These are phyloP conservation scores for Neoscelio sp. DNA, from an alignment of 2,888 invertebrate species.

Conservation along the genomic window DNA sequence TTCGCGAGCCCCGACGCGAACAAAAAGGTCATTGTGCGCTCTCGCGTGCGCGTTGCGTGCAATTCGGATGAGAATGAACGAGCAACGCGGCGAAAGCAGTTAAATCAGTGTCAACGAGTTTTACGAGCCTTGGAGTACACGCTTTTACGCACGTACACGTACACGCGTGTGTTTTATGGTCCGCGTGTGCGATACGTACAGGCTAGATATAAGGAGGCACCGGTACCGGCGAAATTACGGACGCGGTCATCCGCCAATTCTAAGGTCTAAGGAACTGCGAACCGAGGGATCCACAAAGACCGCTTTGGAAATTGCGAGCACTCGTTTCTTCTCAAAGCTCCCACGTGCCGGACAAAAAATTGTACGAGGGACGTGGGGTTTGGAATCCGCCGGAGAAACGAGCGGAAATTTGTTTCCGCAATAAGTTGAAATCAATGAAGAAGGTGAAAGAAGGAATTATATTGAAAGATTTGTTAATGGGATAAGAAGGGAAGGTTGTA, in stretches of 20 bases:
- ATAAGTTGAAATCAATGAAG: no score
- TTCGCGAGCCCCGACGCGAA: slow-evolving; percentile 24
- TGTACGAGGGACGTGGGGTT: background rate
- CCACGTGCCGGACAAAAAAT: slow-evolving; percentile 46
- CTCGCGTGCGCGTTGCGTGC: slow-evolving; percentile 66
- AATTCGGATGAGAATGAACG: slow-evolving; percentile 74
- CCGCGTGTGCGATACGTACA: slow-evolving; percentile 29
- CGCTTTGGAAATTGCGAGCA: slow-evolving; percentile 30
- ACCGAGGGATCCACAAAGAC: slow-evolving; percentile 31
- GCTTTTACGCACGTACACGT: slow-evolving; percentile 35
- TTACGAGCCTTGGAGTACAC: slow-evolving; percentile 72
- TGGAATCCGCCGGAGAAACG: slow-evolving; percentile 24
- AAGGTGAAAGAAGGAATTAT: no score
- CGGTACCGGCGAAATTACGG: slow-evolving; percentile 70
- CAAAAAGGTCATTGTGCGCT: slow-evolving; percentile 67
- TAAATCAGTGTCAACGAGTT: slow-evolving; percentile 75
- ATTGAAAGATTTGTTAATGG: no score
- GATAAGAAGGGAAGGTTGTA: no score
- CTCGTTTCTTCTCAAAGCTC: slow-evolving; percentile 36
- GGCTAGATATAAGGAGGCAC: slow-evolving; percentile 20
- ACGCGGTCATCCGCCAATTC: slow-evolving; percentile 64
- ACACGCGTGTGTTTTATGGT: slow-evolving; percentile 31
- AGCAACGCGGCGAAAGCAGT: slow-evolving; percentile 71
- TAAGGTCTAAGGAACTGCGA: slow-evolving; percentile 20
- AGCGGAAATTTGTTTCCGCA: slow-evolving; percentile 10